These are phyloP conservation scores for Xiphias gladius DNA, from an alignment of 2,113 vertebrate genomes.

Conservation along the genomic window DNA sequence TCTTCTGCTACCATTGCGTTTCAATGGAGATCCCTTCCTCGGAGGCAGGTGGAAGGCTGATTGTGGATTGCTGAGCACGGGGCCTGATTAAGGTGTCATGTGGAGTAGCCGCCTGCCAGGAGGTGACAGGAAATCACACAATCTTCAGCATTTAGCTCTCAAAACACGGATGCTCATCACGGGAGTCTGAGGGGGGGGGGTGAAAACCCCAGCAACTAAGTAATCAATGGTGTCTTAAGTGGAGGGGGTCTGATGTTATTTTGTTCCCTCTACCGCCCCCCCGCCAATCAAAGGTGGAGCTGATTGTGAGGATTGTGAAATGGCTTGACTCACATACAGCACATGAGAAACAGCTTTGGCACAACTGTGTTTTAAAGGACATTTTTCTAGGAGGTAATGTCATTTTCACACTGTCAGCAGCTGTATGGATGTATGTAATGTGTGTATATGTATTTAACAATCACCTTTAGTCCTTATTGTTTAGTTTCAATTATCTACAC, in stretches of 20 bases:
- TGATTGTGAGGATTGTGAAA: slow-evolving; percentile 31
- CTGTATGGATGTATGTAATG: neutral
- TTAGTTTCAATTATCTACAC: neutral
- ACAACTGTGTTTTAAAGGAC: neutral
- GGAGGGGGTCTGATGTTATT: slow-evolving; percentile 13
- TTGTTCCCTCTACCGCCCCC: neutral
- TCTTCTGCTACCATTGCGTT: neutral
- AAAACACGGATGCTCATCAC: slow-evolving; percentile 1
- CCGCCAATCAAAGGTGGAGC: slow-evolving; percentile 11
- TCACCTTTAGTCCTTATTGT: neutral
- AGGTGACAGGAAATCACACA: slow-evolving; percentile 54
- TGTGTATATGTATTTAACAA: slow-evolving; percentile 16
- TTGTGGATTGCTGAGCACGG: slow-evolving; percentile 32
- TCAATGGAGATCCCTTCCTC: slow-evolving; percentile 7
- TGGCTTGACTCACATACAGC: slow-evolving; percentile 4
- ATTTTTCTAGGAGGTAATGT: neutral
- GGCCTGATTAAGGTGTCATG: slow-evolving; percentile 43
- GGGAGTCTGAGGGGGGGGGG: slow-evolving; percentile 19
- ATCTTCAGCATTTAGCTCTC: slow-evolving; percentile 19
- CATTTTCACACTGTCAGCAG: neutral
- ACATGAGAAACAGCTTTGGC: slow-evolving; percentile 11
- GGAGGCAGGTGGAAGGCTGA: slow-evolving; percentile 30
- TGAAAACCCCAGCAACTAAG: neutral
- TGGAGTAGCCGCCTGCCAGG: slow-evolving; percentile 30
- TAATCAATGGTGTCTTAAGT: slow-evolving; percentile 12